Conservation (phyloP, 2,888 invertebrate genomes). For the Teinopalpus imperialis region DNA sequence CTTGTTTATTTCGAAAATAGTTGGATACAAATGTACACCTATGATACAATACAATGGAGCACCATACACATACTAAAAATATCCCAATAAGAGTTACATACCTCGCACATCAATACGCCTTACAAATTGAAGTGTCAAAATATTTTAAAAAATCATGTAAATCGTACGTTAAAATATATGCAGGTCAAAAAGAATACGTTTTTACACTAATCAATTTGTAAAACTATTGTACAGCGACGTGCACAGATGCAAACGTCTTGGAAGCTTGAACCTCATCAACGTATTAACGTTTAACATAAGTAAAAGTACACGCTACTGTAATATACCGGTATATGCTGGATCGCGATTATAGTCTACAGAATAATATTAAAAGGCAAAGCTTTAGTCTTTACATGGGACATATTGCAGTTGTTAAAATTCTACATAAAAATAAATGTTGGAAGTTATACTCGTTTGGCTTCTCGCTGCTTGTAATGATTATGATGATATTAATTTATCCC, state of each 20-base stretch:
- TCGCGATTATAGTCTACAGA: constrained; percentile 40
- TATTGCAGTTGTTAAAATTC: constrained; percentile 2
- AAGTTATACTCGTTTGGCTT: not conserved
- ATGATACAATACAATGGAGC: constrained; percentile 68
- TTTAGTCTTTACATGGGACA: constrained; percentile 44
- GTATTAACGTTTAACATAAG: too few species aligned
- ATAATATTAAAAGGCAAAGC: constrained; percentile 56
- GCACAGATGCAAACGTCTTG: too few species aligned
- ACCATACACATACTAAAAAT: constrained; percentile 72
- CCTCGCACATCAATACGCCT: constrained; percentile 18
- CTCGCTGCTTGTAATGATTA: too few species aligned
- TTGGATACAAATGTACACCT: constrained; percentile 74
- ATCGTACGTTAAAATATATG: constrained; percentile 4
- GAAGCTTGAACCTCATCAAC: too few species aligned
- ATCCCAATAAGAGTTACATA: constrained; percentile 57
- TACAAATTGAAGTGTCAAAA: constrained; percentile 6
- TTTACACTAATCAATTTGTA: constrained; percentile 1
- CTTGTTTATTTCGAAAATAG: constrained; percentile 73
- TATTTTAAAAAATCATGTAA: constrained; percentile 18
- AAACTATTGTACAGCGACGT: constrained; percentile 6
- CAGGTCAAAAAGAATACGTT: too few species aligned
- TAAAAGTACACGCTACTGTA: too few species aligned
- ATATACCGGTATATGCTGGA: constrained; percentile 2
- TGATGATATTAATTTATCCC: too few species aligned
- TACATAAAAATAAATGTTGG: not conserved